phyloP scores from a whole-genome alignment of 2,113 vertebrate genomes.

The Bos javanicus region DNA sequence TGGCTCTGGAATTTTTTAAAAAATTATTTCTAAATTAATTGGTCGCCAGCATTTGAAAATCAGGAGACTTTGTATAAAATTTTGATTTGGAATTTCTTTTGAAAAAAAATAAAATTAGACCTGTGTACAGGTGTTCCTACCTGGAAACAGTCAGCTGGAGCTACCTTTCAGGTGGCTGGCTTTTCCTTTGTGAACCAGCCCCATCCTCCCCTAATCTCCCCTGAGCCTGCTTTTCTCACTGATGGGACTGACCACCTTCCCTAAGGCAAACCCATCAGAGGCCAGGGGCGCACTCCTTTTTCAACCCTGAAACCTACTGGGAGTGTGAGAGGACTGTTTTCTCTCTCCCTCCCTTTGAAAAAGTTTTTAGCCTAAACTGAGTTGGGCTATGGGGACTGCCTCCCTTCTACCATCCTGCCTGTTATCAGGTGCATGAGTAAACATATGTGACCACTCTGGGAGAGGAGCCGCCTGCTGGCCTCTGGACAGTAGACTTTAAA shows the following conservation, averaged over 20 bases:
- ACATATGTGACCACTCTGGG: background rate
- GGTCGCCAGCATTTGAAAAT: background rate
- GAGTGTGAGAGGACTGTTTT: background rate
- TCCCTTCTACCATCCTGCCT: background rate
- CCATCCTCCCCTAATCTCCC: background rate
- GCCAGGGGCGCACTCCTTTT: background rate
- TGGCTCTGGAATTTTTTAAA: background rate
- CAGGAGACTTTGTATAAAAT: background rate
- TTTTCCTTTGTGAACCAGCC: background rate
- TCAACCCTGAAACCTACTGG: background rate
- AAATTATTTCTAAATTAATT: background rate
- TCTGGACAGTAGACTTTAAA: background rate
- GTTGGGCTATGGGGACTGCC: background rate
- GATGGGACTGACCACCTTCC: background rate
- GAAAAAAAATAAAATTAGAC: background rate
- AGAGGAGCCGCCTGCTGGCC: background rate
- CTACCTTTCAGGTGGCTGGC: background rate
- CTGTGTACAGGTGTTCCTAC: background rate
- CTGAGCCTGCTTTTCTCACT: background rate
- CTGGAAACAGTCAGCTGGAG: background rate
- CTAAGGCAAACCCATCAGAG: background rate
- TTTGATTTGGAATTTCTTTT: background rate
- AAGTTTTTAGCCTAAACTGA: background rate
- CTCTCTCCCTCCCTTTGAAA: background rate
- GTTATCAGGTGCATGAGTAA: rapidly evolving